Evolutionary conservation across 2,113 vertebrate species (phyloP).

Genomic region (Calonectris borealis): DNA sequence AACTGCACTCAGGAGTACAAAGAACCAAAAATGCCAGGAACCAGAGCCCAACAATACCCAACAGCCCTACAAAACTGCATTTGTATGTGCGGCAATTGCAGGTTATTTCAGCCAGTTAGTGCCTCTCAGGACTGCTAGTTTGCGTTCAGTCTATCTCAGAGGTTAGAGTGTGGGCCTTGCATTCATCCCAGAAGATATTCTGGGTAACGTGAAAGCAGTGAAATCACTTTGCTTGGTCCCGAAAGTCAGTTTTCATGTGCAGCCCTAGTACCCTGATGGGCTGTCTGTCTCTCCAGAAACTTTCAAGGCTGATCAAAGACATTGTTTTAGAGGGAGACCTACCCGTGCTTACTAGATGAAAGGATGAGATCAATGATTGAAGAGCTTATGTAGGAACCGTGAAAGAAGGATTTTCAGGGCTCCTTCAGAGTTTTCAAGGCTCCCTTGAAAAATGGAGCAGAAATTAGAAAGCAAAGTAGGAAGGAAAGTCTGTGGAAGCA

Average conservation of each 20-base stretch:
- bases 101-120: neutral
- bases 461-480: neutral
- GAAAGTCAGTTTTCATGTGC: neutral
- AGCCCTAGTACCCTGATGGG: neutral
- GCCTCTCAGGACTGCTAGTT: neutral
- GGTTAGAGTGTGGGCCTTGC: neutral
- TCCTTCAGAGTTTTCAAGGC: neutral
- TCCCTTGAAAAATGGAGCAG: neutral
- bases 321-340: constrained; percentile 7
- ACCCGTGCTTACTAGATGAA: neutral
- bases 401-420: constrained; percentile 20
- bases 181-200: neutral
- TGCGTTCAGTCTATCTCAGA: neutral
- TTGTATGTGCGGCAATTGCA: neutral
- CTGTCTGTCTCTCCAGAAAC: neutral
- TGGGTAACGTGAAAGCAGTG: neutral
- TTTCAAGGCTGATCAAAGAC: constrained; percentile 31
- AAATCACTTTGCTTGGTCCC: neutral
- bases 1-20: neutral
- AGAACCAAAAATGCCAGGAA: neutral
- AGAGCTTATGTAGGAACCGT: neutral
- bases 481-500: neutral
- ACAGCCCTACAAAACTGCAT: neutral
- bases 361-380: neutral
- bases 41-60: neutral